Conservation (phyloP, 1,140 invertebrate species). For the Papilio aristodemus region DNA sequence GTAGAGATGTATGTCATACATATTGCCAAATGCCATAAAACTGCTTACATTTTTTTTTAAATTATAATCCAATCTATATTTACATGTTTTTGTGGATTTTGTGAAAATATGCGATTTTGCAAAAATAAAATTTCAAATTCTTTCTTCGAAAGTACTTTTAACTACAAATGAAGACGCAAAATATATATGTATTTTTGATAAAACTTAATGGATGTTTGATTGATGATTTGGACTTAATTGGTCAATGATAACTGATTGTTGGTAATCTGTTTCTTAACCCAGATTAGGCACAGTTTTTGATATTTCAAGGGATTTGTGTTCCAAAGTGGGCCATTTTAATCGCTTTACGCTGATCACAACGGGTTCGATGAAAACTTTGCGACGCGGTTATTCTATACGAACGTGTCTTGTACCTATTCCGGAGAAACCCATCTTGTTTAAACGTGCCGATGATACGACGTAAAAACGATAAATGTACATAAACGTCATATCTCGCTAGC, state of each 20-base stretch:
- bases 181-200: too few relatives aligned
- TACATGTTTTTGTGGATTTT: too few relatives aligned
- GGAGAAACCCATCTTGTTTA: constrained; percentile 22
- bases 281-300: neutral
- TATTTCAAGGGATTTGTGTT: neutral
- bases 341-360: constrained; percentile 8
- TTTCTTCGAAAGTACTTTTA: too few relatives aligned
- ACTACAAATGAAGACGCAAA: too few relatives aligned
- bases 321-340: neutral
- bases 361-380: constrained; percentile 3
- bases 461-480: constrained; percentile 8
- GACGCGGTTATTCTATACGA: neutral
- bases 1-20: neutral
- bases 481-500: neutral
- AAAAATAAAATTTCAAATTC: too few relatives aligned
- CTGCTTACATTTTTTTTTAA: too few relatives aligned
- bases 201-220: too few relatives aligned
- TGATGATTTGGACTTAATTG: too few relatives aligned
- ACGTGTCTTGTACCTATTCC: constrained; percentile 5
- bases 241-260: neutral
- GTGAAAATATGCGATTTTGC: too few relatives aligned
- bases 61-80: too few relatives aligned
- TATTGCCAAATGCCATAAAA: neutral
- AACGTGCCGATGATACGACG: neutral
- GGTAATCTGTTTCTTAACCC: neutral